Evolutionary conservation across 1,140 invertebrate species (phyloP).

Genomic region (Laupala kohalensis): DNA sequence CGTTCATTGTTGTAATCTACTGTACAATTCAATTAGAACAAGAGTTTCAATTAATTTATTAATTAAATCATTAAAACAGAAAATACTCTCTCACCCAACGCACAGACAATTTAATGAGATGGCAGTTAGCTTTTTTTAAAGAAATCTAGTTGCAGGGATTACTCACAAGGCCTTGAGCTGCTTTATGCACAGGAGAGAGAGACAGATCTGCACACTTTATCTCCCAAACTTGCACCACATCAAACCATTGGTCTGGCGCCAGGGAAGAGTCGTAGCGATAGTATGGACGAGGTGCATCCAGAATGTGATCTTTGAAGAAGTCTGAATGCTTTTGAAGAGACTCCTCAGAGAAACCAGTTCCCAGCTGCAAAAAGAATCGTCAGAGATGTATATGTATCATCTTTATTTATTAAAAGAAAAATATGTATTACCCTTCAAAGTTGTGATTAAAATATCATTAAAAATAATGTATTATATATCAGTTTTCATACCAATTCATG

Average conservation of each 20-base stretch:
- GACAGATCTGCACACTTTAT: conserved; percentile 97
- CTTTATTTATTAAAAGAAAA: conserved; percentile 11
- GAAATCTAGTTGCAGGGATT: too few species aligned
- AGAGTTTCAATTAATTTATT: too few species aligned
- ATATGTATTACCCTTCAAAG: background rate
- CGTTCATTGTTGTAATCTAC: too few species aligned
- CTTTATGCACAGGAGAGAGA: conserved; percentile 85
- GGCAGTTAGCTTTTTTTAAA: too few species aligned
- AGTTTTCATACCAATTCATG: too few species aligned
- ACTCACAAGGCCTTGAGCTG: conserved; percentile 72
- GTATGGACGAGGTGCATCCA: conserved; percentile 66
- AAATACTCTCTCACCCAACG: too few species aligned
- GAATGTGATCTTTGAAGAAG: conserved; percentile 63
- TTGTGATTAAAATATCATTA: background rate
- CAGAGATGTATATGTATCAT: background rate
- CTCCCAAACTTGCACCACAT: conserved; percentile 89
- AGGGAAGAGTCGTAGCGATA: conserved; percentile 66
- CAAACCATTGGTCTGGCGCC: conserved; percentile 92
- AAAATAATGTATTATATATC: background rate
- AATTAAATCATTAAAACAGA: too few species aligned
- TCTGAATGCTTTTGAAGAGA: conserved; percentile 65
- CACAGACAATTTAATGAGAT: too few species aligned
- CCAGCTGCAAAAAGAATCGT: conserved; percentile 58
- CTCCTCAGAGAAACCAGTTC: conserved; percentile 94
- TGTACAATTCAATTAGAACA: too few species aligned